These are phyloP conservation scores for Dinoponera quadriceps DNA, from an alignment of 1,140 invertebrate species.

Conservation along the genomic window DNA sequence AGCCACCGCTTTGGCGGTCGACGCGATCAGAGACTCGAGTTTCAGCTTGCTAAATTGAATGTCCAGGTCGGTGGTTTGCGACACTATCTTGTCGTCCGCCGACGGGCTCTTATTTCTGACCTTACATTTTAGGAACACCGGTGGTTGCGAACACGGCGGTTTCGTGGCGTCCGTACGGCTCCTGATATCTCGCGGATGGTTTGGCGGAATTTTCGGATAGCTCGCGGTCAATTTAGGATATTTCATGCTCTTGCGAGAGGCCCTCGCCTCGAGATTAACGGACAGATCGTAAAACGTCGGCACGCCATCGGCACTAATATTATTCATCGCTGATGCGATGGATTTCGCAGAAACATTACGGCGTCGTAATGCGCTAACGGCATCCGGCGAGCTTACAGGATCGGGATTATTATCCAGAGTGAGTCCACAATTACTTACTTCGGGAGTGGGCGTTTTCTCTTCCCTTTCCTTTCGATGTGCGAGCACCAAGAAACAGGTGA, in stretches of 20 bases:
- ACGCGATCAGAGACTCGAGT: slow-evolving; percentile 70
- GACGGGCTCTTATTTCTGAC: slow-evolving; percentile 59
- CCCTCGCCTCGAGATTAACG: slow-evolving; percentile 3
- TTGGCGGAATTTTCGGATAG: slow-evolving; percentile 75
- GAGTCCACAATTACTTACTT: slow-evolving; percentile 86
- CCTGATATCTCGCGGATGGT: slow-evolving; percentile 38
- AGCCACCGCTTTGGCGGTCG: slow-evolving; percentile 64
- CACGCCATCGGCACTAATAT: background rate
- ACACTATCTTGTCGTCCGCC: slow-evolving; percentile 16
- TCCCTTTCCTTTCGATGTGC: slow-evolving; percentile 83
- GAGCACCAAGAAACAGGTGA: slow-evolving; percentile 81
- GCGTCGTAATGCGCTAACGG: slow-evolving; percentile 78
- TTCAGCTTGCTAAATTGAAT: slow-evolving; percentile 80
- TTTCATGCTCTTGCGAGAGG: slow-evolving; percentile 69
- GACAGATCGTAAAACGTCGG: slow-evolving; percentile 43
- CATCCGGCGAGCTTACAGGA: slow-evolving; percentile 64
- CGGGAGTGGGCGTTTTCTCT: slow-evolving; percentile 83
- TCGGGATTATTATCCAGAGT: slow-evolving; percentile 74
- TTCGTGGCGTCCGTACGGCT: slow-evolving; percentile 71
- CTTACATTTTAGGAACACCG: slow-evolving; percentile 81
- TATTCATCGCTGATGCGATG: slow-evolving; percentile 13
- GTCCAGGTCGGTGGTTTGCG: slow-evolving; percentile 82
- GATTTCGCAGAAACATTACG: slow-evolving; percentile 77
- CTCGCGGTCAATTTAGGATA: slow-evolving; percentile 77
- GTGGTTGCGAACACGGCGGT: slow-evolving; percentile 75